Evolutionary conservation across 2,888 invertebrate genomes (phyloP), one percentile per base, ranked within the genome.

Genomic region (Epistrophella euchroma): DNA sequence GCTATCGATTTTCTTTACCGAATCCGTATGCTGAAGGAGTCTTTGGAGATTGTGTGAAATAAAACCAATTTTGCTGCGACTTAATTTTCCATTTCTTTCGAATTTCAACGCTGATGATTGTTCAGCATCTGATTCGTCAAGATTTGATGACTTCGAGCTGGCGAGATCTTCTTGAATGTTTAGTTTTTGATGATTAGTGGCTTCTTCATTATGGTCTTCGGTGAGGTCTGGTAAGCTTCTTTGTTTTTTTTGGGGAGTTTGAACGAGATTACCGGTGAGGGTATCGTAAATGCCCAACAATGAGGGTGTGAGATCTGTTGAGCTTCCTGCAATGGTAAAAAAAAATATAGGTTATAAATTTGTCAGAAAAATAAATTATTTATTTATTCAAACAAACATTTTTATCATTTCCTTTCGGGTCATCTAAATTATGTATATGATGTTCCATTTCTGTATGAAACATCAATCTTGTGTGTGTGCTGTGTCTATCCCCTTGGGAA

Each of bases 271-370:
- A 78, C 89, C 91, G 55, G 91, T 92, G 88, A 97, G 94, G 88
- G 96, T 96, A 93, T 98, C 97, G 92, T 97, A 97, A 93, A 97
- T 96, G 88, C 96, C 96, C 93, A 98, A 94, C 88, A 97, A 94
- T 89, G 96, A 96, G 82, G 97, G 97, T 91, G 97, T 96, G 92
- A 98, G 94, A 92, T 98, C 97, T 90, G 96, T 96, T 89, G 97
- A 96, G 91, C 96, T 96, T 92, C 97, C 97, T 97, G 95, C 58
- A 95, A 94, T 17, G 3, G 89, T 91, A 93, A 13, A 52, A 50
- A n/a, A n/a, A 22, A 4, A 28, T 58, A 7, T 32, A 2, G 17
- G 45, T 43, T 43, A 17, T 7, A 3, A 60, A 40, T 35, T 58
- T 19, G 17, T 43, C 43, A 40, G 15, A 6, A 40, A 40, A 11